phyloP scores from a whole-genome alignment of 2,797 vertebrate species.

The Sarcoramphus papa region DNA sequence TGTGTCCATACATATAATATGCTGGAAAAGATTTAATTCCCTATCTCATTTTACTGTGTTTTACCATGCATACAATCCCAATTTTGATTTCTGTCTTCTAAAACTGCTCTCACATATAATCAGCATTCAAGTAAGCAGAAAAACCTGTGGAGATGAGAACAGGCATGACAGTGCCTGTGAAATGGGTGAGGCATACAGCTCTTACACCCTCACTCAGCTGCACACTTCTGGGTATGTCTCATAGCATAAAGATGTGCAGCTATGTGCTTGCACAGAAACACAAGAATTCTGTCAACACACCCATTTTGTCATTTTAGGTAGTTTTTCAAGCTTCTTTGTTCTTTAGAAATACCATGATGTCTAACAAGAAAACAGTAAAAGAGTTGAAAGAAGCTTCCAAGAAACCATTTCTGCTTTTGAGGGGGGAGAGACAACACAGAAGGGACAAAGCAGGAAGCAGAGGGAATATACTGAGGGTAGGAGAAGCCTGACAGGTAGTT shows the following conservation, averaged over 20 bases:
- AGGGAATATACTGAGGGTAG: neutral
- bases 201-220: neutral
- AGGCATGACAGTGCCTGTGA: neutral
- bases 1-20: neutral
- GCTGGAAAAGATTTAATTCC: neutral
- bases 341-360: neutral
- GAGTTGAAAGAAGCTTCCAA: slow-evolving; percentile 24
- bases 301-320: neutral
- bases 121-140: neutral
- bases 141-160: neutral
- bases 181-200: neutral
- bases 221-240: neutral
- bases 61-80: neutral
- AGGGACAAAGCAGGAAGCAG: neutral
- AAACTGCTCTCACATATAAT: neutral
- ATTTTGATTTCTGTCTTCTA: neutral
- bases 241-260: neutral
- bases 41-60: neutral
- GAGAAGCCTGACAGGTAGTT: neutral
- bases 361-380: neutral
- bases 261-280: neutral
- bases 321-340: neutral
- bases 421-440: neutral
- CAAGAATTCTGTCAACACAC: neutral
- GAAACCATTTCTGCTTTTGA: neutral